phyloP scores from a whole-genome alignment of 2,797 vertebrate genomes.

The Sebastes jordani region DNA sequence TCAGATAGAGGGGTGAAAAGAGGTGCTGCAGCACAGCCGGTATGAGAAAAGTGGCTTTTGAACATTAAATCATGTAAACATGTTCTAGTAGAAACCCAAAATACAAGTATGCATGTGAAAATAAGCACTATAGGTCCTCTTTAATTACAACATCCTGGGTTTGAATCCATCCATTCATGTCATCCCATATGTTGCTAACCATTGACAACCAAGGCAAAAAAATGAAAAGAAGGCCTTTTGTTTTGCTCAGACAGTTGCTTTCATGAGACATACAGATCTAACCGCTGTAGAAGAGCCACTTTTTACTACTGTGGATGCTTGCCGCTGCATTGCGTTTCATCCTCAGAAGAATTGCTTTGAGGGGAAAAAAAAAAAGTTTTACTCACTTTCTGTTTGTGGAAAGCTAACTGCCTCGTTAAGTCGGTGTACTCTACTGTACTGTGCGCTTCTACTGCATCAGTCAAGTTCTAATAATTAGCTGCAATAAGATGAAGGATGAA shows the following conservation, averaged over 20 bases:
- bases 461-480: not conserved
- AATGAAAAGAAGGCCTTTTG: not conserved
- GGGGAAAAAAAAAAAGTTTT: not conserved
- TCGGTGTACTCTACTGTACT: not conserved
- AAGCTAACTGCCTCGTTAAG: slow-evolving; percentile 3
- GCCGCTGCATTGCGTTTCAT: slow-evolving; percentile 10
- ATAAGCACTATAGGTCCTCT: no score
- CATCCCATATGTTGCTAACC: not conserved
- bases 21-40: no score
- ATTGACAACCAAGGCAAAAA: not conserved
- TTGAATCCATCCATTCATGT: slow-evolving; percentile 14
- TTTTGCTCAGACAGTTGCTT: not conserved
- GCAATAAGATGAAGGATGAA: not conserved
- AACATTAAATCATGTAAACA: no score
- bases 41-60: no score
- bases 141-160: slow-evolving; percentile 12
- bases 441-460: not conserved
- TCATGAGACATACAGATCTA: slow-evolving; percentile 3
- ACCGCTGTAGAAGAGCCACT: not conserved
- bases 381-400: slow-evolving; percentile 11
- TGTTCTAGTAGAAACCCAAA: no score
- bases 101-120: no score
- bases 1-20: no score
- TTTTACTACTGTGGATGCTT: slow-evolving; percentile 2
- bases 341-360: not conserved